These are phyloP conservation scores for Tetranychus truncatus DNA, from an alignment of 2,888 invertebrate genomes.

Conservation along the genomic window DNA sequence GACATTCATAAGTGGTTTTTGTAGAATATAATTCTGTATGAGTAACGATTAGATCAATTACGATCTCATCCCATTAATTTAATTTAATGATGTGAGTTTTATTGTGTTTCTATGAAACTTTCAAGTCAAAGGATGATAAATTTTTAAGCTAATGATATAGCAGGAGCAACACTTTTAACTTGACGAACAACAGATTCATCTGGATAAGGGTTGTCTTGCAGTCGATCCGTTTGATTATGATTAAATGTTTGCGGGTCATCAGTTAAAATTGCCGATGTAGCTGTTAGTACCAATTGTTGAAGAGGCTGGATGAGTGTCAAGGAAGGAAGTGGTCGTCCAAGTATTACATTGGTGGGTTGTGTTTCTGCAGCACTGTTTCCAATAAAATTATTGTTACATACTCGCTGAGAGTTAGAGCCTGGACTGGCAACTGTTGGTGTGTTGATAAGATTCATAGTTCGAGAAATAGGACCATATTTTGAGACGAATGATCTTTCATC, in stretches of 20 bases:
- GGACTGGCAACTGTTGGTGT: constrained; percentile 15
- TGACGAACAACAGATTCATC: not conserved
- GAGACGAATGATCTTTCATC: constrained; percentile 44
- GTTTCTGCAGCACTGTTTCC: constrained; percentile 9
- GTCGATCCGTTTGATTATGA: not conserved
- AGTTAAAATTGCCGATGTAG: not conserved
- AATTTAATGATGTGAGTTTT: too few species aligned
- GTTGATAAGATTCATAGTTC: constrained; percentile 27
- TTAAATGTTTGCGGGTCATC: not conserved
- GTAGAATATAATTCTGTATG: too few species aligned
- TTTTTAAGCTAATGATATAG: not conserved
- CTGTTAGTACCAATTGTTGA: constrained; percentile 11
- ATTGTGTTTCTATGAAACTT: too few species aligned
- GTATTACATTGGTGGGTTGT: constrained; percentile 17
- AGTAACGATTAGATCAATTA: too few species aligned
- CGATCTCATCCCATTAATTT: too few species aligned
- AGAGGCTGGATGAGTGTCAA: constrained; percentile 16
- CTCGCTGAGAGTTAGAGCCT: not conserved
- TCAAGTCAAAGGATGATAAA: too few species aligned
- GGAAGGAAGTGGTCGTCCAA: constrained; percentile 16
- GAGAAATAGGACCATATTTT: constrained; percentile 51
- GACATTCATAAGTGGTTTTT: too few species aligned
- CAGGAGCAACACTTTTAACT: not conserved
- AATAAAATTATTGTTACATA: constrained; percentile 1
- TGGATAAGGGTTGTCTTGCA: not conserved